Evolutionary conservation across 2,113 vertebrate genomes (phyloP).

Genomic region (Pteruthius melanotis): DNA sequence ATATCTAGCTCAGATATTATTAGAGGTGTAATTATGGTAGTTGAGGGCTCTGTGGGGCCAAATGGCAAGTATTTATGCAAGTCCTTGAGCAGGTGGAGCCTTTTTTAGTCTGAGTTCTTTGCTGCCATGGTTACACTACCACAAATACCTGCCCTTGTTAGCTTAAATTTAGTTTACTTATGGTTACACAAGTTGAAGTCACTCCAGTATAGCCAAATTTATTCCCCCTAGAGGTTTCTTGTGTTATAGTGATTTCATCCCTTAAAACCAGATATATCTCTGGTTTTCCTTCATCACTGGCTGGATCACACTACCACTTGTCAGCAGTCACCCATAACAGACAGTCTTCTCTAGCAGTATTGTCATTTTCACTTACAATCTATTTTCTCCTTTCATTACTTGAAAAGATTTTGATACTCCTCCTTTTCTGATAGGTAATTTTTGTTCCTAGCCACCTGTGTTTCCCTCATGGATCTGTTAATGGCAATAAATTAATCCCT

Average conservation of each 20-base stretch:
- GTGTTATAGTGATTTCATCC: background rate
- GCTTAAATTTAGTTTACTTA: background rate
- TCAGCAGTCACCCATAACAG: background rate
- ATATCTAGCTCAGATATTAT: background rate
- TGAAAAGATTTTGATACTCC: background rate
- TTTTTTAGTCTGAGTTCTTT: background rate
- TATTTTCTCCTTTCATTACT: background rate
- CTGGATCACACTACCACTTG: background rate
- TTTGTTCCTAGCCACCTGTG: background rate
- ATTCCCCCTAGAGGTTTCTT: background rate
- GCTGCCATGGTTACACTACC: conserved; percentile 43
- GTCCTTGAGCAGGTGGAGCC: conserved; percentile 7
- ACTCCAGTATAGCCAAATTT: background rate
- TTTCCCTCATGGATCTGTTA: conserved; percentile 5
- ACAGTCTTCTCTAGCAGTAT: background rate
- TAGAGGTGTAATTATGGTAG: background rate
- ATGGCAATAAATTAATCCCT: conserved; percentile 48
- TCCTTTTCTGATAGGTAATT: background rate
- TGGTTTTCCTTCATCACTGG: background rate
- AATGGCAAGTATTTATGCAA: background rate
- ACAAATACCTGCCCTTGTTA: conserved; percentile 46
- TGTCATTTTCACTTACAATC: background rate
- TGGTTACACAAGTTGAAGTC: background rate
- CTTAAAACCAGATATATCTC: background rate
- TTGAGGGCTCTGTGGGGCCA: background rate